Conservation (phyloP, 2,888 invertebrate species). For the Steinernema scapterisci region DNA sequence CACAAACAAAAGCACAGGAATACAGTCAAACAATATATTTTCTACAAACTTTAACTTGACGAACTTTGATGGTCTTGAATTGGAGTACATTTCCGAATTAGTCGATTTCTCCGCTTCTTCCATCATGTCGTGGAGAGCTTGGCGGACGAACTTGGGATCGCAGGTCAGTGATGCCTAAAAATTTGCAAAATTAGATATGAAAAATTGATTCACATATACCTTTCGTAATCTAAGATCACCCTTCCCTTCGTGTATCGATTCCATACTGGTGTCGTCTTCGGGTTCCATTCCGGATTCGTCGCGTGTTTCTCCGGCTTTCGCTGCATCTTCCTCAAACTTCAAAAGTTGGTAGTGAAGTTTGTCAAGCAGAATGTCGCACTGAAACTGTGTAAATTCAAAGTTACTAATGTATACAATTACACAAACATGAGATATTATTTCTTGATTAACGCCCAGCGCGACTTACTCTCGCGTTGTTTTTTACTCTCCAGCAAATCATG, state of each 20-base stretch:
- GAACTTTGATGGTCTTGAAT: neutral
- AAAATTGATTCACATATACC: neutral
- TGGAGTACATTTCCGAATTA: neutral
- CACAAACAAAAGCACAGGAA: neutral
- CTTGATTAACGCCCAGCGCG: too few species aligned
- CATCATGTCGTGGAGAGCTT: conserved; percentile 80
- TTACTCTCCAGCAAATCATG: too few species aligned
- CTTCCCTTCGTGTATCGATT: conserved; percentile 33
- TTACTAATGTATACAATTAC: too few species aligned
- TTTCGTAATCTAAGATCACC: conserved; percentile 9
- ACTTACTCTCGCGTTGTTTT: too few species aligned
- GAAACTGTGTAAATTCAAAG: neutral
- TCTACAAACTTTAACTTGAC: neutral
- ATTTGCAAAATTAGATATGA: too few species aligned
- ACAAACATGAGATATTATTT: too few species aligned
- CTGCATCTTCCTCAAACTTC: conserved; percentile 77
- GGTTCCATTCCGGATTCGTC: conserved; percentile 45
- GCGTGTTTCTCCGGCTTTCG: conserved; percentile 61
- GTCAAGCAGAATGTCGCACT: conserved; percentile 77
- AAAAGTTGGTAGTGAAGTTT: conserved; percentile 79
- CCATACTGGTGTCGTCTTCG: conserved; percentile 44
- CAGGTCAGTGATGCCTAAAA: conserved; percentile 2
- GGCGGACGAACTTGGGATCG: conserved; percentile 9
- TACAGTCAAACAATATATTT: too few species aligned
- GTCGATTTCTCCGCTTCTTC: conserved; percentile 77